Conservation (phyloP, 2,888 invertebrate species). For the Callosobruchus maculatus region DNA sequence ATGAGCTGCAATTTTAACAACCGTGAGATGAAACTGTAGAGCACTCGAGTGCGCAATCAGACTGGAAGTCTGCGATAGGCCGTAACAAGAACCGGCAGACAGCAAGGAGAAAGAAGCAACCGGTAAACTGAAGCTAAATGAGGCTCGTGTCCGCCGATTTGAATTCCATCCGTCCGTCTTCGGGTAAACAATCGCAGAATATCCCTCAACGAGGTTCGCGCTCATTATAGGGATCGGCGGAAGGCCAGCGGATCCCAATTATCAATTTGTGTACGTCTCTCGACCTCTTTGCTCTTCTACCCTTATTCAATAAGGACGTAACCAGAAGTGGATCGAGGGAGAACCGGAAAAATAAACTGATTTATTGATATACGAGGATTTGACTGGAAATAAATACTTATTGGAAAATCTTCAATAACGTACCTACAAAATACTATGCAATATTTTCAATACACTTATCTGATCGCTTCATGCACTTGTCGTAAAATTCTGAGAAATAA, state of each 20-base stretch:
- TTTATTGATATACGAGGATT: too few species aligned
- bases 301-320: not conserved
- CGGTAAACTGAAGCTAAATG: not conserved
- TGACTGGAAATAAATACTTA: too few species aligned
- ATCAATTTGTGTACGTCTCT: not conserved
- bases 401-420: too few species aligned
- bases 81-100: not conserved
- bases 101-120: not conserved
- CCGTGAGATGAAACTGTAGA: too few species aligned
- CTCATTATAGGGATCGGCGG: not conserved
- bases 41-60: too few species aligned
- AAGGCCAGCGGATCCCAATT: not conserved
- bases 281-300: not conserved
- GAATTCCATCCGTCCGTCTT: not conserved
- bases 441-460: too few species aligned
- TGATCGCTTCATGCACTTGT: too few species aligned
- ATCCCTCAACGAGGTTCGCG: not conserved
- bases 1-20: too few species aligned
- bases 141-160: not conserved
- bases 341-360: too few species aligned
- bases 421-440: too few species aligned
- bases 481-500: too few species aligned
- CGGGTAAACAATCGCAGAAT: not conserved
- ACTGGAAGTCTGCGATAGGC: not conserved
- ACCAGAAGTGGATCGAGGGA: not conserved